These are phyloP conservation scores for Drymodes brunneopygia DNA, from an alignment of 2,113 vertebrate genomes.

Conservation along the genomic window DNA sequence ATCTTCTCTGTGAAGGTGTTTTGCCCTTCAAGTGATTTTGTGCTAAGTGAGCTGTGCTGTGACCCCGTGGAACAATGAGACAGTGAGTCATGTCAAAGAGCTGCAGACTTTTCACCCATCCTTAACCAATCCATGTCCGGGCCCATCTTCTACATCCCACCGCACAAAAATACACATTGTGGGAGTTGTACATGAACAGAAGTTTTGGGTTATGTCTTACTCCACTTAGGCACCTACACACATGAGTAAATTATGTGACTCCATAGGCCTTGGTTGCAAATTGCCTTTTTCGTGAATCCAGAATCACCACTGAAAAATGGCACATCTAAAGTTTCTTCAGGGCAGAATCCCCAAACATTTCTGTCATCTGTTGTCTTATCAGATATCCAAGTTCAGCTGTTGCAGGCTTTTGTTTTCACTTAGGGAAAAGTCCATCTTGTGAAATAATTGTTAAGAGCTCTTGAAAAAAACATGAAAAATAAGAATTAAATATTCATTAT, in stretches of 20 bases:
- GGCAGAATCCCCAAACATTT: background rate
- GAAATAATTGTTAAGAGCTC: constrained; percentile 32
- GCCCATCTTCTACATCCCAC: background rate
- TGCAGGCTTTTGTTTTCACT: background rate
- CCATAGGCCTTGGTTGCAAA: background rate
- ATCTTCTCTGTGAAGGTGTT: background rate
- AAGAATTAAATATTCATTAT: constrained; percentile 9
- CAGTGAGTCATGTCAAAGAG: background rate
- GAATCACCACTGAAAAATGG: constrained; percentile 21
- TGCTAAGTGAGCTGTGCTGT: background rate
- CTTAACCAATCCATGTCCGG: background rate
- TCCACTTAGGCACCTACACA: background rate
- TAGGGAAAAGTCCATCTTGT: background rate
- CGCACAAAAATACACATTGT: background rate
- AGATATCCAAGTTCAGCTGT: constrained; percentile 34
- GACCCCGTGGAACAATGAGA: fast-evolving
- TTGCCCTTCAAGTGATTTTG: background rate
- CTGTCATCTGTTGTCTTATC: constrained; percentile 29
- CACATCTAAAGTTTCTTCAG: background rate
- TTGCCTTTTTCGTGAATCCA: background rate
- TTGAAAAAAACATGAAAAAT: constrained; percentile 16
- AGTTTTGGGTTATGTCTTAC: background rate
- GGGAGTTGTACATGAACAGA: background rate
- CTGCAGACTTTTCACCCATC: background rate
- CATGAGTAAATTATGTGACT: background rate